These are phyloP conservation scores for Salvelinus sp. DNA, from an alignment of 2,113 vertebrate species.

Conservation along the genomic window DNA sequence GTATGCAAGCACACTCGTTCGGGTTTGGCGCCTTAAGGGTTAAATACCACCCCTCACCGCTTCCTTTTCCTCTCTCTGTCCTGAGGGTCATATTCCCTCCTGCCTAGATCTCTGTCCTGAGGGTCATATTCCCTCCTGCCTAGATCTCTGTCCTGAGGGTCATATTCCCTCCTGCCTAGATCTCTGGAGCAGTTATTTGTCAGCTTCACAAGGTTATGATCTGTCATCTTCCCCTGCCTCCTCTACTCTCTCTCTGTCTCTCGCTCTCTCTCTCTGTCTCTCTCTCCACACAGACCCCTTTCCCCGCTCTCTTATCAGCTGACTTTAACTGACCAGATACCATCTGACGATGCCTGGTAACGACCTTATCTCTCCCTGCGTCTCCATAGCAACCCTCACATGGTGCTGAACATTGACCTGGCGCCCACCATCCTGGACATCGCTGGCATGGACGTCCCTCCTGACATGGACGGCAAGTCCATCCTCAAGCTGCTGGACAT, in stretches of 20 bases:
- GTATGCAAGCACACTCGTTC: too few species aligned
- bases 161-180: too few species aligned
- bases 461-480: slow-evolving; percentile 96
- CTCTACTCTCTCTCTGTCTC: neutral
- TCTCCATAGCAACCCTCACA: slow-evolving; percentile 85
- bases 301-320: neutral
- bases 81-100: too few species aligned
- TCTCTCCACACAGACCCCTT: neutral
- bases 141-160: too few species aligned
- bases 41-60: too few species aligned
- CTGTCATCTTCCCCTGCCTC: neutral
- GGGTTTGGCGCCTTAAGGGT: too few species aligned
- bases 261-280: neutral
- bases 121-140: too few species aligned
- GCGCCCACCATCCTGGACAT: slow-evolving; percentile 97
- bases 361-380: slow-evolving; percentile 3
- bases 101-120: too few species aligned
- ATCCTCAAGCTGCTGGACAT: slow-evolving; percentile 88
- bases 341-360: neutral
- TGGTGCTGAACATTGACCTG: slow-evolving; percentile 95
- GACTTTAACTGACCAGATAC: neutral
- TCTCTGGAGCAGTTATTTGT: too few species aligned
- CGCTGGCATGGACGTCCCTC: slow-evolving; percentile 88
- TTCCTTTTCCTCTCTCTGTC: too few species aligned
- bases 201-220: neutral